Evolutionary conservation across 2,113 vertebrate genomes (phyloP), one percentile per base, ranked within the genome.

Genomic region (Sander vitreus): DNA sequence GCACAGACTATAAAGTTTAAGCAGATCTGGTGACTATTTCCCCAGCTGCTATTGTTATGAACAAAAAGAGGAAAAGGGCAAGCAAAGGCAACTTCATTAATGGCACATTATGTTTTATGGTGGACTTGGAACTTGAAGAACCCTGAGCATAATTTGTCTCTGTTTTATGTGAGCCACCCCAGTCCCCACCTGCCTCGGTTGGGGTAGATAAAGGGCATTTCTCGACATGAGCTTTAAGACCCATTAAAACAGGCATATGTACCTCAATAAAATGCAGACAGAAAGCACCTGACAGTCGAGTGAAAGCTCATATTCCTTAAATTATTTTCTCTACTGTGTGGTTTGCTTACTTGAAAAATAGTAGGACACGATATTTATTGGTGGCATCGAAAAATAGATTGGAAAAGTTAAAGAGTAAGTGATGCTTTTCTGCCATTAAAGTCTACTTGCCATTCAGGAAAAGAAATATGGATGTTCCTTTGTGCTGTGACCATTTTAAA

Each of bases 71-170:
- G 55, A 92, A 90, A 81, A 78, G 81, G 71, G 68, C 60, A 84
- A 65, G 73, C 89, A 89, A 93, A 89, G 89, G 85, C 69, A 73
- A 90, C 81, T 88, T 91, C 85, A 89, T 93, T 90, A 94, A 93
- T 89, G 91, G 85, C 91, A 84, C 78, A 33, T 86, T 91, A 89
- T 92, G 76, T 89, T 93, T 95, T 93, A 92, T 87, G 91, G 90
- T 55, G 60, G 64, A 84, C 85, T 86, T 84, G 60, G 85, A 92
- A 91, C 87, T 91, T 88, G 73, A 84, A 89, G 89, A 88, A 86
- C 91, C 78, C 83, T 71, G 67, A 89, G 81, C 83, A 86, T 91
- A 94, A 94, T 94, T 95, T 91, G 76, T 92, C 89, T 81, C 85
- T 91, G 87, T 91, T 93, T 93, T 87, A 91, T 90, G 83, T 85